These are phyloP conservation scores for Eustalomyia histrio DNA, from an alignment of 2,888 invertebrate genomes.

Conservation along the genomic window DNA sequence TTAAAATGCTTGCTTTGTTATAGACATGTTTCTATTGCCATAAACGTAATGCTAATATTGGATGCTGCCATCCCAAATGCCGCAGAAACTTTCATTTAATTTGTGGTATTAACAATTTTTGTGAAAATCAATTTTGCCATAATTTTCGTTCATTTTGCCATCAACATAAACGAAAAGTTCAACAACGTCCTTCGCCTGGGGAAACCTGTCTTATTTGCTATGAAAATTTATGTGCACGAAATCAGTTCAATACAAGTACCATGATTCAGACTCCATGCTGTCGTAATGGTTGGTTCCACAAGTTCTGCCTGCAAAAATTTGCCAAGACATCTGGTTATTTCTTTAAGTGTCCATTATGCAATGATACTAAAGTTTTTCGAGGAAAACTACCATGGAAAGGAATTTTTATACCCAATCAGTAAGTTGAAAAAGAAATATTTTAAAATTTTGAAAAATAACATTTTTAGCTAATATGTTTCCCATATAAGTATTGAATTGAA, in stretches of 20 bases:
- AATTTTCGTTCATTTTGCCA: conserved; percentile 81
- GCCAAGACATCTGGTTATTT: conserved; percentile 89
- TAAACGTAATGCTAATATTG: conserved; percentile 85
- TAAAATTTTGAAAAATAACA: no score
- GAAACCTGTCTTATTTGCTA: conserved; percentile 86
- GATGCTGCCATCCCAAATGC: conserved; percentile 85
- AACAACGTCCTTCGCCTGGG: conserved; percentile 27
- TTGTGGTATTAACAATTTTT: conserved; percentile 85
- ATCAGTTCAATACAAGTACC: conserved; percentile 76
- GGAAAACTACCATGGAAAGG: conserved; percentile 80
- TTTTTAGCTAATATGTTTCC: no score
- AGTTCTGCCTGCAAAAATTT: conserved; percentile 85
- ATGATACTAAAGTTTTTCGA: conserved; percentile 83
- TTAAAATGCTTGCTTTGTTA: conserved; percentile 67
- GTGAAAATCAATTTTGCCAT: conserved; percentile 84
- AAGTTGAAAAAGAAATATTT: conserved; percentile 73
- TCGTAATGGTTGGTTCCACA: conserved; percentile 88
- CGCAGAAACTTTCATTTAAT: conserved; percentile 86
- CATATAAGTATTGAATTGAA: no score
- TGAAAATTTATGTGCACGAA: conserved; percentile 76
- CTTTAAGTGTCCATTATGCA: conserved; percentile 91
- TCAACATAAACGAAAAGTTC: conserved; percentile 61
- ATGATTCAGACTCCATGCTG: conserved; percentile 89
- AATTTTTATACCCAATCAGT: conserved; percentile 90
- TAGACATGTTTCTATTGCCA: conserved; percentile 87